Conservation (phyloP, 2,113 vertebrate species). For the Oreotrochilus melanogaster region DNA sequence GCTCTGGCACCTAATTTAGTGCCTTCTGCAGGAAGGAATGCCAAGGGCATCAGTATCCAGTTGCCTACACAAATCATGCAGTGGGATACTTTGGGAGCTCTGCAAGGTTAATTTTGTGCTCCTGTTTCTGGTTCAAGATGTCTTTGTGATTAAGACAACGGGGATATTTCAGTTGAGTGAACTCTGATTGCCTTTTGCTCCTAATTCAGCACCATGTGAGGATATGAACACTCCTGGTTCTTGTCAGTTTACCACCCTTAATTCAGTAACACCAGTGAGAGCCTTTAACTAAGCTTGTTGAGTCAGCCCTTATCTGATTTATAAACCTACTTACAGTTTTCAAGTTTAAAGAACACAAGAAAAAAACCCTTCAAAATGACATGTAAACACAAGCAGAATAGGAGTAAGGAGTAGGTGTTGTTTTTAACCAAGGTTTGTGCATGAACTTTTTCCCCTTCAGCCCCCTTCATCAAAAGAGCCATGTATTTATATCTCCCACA, state of each 20-base stretch:
- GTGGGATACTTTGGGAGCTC: neutral
- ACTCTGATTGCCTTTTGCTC: neutral
- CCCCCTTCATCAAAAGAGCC: neutral
- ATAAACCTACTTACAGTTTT: neutral
- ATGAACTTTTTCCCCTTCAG: constrained; percentile 34
- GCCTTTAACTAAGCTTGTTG: neutral
- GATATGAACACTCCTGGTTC: neutral
- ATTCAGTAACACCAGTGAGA: neutral
- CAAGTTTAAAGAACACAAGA: neutral
- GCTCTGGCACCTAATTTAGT: neutral
- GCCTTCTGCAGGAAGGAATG: rapidly evolving
- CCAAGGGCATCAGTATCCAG: neutral
- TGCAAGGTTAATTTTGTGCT: neutral
- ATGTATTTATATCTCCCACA: neutral
- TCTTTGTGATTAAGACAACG: neutral
- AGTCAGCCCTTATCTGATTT: neutral
- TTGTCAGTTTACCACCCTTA: neutral
- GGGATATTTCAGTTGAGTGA: neutral
- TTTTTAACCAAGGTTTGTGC: neutral
- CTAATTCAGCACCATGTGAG: neutral
- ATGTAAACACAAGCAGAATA: constrained; percentile 28
- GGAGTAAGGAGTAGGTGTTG: neutral
- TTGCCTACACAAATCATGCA: neutral
- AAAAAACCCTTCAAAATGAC: neutral
- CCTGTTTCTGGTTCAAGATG: neutral